These are phyloP conservation scores for Hydrolagus affinis DNA, from an alignment of 2,113 vertebrate genomes.

Conservation along the genomic window DNA sequence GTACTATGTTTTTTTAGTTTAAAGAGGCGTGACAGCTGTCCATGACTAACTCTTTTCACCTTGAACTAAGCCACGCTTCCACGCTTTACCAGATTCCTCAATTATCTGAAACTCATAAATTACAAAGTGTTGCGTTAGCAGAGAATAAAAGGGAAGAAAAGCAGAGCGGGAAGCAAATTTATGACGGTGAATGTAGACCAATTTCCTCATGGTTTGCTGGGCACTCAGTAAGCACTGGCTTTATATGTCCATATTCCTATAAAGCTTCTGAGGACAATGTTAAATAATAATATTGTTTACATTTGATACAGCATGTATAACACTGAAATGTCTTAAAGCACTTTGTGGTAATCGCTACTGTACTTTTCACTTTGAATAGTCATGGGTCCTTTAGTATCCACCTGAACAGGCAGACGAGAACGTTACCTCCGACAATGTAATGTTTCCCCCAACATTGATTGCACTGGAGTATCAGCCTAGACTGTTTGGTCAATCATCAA, in stretches of 20 bases:
- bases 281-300: no score
- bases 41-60: not conserved
- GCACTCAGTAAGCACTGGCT: not conserved
- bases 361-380: not conserved
- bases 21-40: not conserved
- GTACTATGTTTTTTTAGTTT: not conserved
- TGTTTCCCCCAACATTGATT: not conserved
- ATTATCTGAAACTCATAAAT: constrained; percentile 3
- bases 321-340: no score
- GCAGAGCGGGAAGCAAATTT: not conserved
- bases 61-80: not conserved
- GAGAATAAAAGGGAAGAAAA: not conserved
- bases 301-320: no score
- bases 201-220: not conserved
- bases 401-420: not conserved
- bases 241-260: not conserved
- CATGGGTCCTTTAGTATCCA: not conserved
- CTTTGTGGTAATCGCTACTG: no score
- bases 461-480: not conserved
- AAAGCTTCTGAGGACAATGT: no score
- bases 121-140: not conserved
- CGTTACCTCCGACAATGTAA: not conserved
- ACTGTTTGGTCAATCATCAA: not conserved
- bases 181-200: not conserved
- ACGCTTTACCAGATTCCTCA: constrained; percentile 11